Base-by-base conservation (phyloP, 2,888 invertebrate species). In the Antitype chi region DNA sequence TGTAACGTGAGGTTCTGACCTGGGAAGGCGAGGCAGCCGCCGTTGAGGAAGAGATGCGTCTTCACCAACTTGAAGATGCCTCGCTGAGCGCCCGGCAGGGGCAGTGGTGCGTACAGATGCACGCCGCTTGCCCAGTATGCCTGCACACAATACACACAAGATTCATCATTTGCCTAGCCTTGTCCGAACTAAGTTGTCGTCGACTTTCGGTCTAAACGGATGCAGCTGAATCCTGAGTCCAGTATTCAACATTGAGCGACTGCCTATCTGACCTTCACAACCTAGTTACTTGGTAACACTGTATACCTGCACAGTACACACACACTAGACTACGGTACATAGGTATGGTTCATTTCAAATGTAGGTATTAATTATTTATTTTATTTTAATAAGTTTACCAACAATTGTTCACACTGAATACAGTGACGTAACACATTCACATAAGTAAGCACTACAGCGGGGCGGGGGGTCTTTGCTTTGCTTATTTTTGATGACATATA, bases 51-150 rank as follows among this genome's bases (percentile, higher is more conserved):
- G 74, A 98, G 97, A 95, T 99, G 99, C 60, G 98, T 97, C 80
- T 98, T 97, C 93, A 99, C 98, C 87, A 99, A 97, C 86, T 99
- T 98, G 0, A 98, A 98, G 85, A 99, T 97, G 13, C 98, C 98
- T 63, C 98, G 98, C 89, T 97, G 97, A 20, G 98, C 98, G 6
- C 98, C 98, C 84, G 97, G 97, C 95, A 99, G 99, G 25, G 99
- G 99, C 78, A 99, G 97, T 17, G 99, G 99, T 2, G 98, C 97
- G 97, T 98, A 99, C 49, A 99, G 90, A 96, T 99, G 99, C 20
- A 98, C 92, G 0, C 98, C 99, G 5, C 97, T 97, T 23, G 98
- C 98, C 98, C 99, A 99, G 95, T 98, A 99, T 62, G 53, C 25
- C 83, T 83, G 73, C 20, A 25, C n/a, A 38, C 20, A 32, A 15